phyloP scores from a whole-genome alignment of 2,797 vertebrate genomes.

The Phrynocephalus forsythii region DNA sequence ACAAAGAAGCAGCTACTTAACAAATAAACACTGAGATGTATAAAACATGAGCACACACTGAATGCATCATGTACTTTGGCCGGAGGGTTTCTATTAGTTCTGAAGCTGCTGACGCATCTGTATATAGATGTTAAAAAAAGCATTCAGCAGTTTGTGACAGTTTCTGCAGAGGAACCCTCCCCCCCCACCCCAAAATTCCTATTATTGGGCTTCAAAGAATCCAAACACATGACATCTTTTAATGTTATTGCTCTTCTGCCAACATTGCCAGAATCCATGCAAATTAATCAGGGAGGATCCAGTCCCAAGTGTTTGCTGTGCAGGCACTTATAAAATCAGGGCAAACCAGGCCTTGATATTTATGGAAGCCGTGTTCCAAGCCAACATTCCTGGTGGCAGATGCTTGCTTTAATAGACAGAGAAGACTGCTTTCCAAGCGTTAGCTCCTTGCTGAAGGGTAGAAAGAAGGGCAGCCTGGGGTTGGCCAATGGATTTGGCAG shows the following conservation, averaged over 20 bases:
- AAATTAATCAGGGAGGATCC: background rate
- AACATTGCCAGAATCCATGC: background rate
- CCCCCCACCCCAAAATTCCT: background rate
- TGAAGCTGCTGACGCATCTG: background rate
- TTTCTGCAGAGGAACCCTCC: background rate
- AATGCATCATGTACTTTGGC: background rate
- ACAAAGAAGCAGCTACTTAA: background rate
- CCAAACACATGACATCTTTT: background rate
- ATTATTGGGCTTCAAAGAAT: accelerated
- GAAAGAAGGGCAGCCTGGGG: background rate
- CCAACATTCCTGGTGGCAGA: slow-evolving; percentile 41
- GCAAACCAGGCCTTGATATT: slow-evolving; percentile 20
- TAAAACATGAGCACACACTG: background rate
- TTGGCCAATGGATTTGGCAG: background rate
- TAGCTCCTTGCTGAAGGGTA: slow-evolving; percentile 5
- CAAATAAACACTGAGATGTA: background rate
- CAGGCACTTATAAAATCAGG: slow-evolving; percentile 36
- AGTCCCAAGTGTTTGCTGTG: background rate
- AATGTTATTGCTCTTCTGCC: background rate
- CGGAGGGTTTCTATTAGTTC: background rate
- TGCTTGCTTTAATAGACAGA: background rate
- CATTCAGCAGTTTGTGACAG: no score
- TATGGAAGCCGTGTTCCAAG: slow-evolving; percentile 13
- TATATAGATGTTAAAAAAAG: background rate
- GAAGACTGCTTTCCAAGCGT: background rate